Percentiles rank a stretch among this genome's conserved stretches.
These are phyloP conservation scores for Euplexia lucipara DNA, from an alignment of 2,888 invertebrate species.

Conservation along the genomic window DNA sequence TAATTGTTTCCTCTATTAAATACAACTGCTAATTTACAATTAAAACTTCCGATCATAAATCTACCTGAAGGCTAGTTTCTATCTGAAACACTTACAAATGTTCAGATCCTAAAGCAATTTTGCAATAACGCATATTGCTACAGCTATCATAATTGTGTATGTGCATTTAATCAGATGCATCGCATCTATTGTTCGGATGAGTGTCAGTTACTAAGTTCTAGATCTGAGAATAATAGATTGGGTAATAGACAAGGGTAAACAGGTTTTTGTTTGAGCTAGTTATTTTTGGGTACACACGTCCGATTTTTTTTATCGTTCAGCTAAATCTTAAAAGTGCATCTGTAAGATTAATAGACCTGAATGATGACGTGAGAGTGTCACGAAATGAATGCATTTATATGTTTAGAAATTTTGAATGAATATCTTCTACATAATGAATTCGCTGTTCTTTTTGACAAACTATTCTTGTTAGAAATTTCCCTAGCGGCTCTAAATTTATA, in stretches of 20 bases:
- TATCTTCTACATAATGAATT: too few species aligned
- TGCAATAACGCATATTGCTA: conserved; percentile 36
- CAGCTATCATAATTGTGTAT: conserved; percentile 55
- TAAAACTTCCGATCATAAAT: conserved; percentile 42
- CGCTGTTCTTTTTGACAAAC: not conserved
- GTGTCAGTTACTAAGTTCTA: conserved; percentile 48
- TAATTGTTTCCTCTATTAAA: conserved; percentile 46
- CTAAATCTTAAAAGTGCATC: not conserved
- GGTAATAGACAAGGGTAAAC: conserved; percentile 28
- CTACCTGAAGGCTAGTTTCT: conserved; percentile 44
- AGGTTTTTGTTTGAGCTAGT: conserved; percentile 11
- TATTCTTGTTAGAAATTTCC: conserved; percentile 21
- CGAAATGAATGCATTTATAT: too few species aligned
- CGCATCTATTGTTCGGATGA: conserved; percentile 54
- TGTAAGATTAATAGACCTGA: not conserved
- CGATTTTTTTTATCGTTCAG: conserved; percentile 10
- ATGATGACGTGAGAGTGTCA: too few species aligned
- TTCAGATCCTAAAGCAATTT: conserved; percentile 34
- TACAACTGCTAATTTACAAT: conserved; percentile 32
- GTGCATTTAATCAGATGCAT: conserved; percentile 58
- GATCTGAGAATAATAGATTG: conserved; percentile 57
- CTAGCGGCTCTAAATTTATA: conserved; percentile 13
- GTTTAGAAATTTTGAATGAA: too few species aligned
- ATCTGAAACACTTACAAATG: conserved; percentile 22
- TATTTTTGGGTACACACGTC: conserved; percentile 16